Percentiles rank a stretch among this genome's conserved stretches.
These are phyloP conservation scores for Delphinus delphis DNA, from an alignment of 2,113 vertebrate genomes.

Conservation along the genomic window DNA sequence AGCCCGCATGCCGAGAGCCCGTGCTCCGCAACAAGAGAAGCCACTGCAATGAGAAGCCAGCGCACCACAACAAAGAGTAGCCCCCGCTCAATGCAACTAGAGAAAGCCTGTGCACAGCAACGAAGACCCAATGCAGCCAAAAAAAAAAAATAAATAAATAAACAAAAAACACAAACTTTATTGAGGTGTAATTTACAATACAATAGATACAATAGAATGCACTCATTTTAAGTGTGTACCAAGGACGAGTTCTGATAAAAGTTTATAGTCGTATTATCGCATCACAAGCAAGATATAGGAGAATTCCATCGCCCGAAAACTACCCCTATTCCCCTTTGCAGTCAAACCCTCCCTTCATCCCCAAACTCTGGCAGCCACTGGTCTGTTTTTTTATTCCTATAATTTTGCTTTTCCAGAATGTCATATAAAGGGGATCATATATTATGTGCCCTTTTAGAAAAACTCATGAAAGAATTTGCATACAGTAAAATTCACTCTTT, in stretches of 20 bases:
- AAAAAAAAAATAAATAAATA: no score
- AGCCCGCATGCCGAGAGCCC: no score
- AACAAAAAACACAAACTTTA: background rate
- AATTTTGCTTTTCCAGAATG: background rate
- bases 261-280: background rate
- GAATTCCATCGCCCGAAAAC: background rate
- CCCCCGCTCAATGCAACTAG: no score
- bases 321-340: background rate
- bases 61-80: no score
- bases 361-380: background rate
- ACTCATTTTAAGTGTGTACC: background rate
- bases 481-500: background rate
- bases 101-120: no score
- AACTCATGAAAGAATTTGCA: background rate
- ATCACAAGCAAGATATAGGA: background rate
- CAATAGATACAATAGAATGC: background rate
- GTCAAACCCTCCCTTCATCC: background rate
- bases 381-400: background rate
- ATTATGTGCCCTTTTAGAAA: background rate
- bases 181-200: background rate
- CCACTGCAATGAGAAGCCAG: no score
- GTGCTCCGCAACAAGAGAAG: no score
- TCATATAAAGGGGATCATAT: background rate
- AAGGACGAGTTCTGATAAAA: background rate
- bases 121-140: no score